Evolutionary conservation across 2,888 invertebrate genomes (phyloP).

Genomic region (Lasioglossum leucozonium): DNA sequence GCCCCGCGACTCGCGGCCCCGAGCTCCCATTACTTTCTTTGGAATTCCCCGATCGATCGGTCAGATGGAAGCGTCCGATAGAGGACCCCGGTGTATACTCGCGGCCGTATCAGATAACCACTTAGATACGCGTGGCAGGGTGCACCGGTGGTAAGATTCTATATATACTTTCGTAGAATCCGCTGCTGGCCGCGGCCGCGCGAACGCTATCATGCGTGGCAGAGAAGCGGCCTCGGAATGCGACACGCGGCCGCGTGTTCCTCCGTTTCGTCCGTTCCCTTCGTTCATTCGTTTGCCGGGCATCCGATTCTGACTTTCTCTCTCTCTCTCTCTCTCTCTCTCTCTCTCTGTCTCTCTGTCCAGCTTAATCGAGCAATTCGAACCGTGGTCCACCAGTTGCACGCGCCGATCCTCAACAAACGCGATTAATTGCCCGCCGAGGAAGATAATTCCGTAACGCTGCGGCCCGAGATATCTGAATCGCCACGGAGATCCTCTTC

Average conservation of each 20-base stretch:
- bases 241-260: constrained; percentile 59
- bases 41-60: constrained; percentile 76
- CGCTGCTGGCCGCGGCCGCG: constrained; percentile 58
- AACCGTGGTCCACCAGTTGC: constrained; percentile 48
- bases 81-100: constrained; percentile 59
- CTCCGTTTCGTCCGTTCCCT: neutral
- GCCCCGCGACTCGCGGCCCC: constrained; percentile 54
- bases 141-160: constrained; percentile 71
- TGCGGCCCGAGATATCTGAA: constrained; percentile 41
- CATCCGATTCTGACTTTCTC: constrained; percentile 30
- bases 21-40: constrained; percentile 62
- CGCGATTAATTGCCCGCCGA: constrained; percentile 53
- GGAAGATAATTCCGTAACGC: constrained; percentile 46
- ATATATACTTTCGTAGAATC: constrained; percentile 72
- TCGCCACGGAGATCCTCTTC: constrained; percentile 21
- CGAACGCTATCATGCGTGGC: constrained; percentile 31
- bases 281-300: constrained; percentile 48
- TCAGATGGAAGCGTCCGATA: constrained; percentile 78
- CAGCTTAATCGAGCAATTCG: constrained; percentile 55
- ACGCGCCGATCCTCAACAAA: constrained; percentile 22
- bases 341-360: neutral
- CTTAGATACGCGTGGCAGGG: constrained; percentile 73
- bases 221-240: constrained; percentile 64
- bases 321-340: too few relatives aligned
- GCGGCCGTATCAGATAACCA: constrained; percentile 78